These are phyloP conservation scores for Heteractis magnifica DNA, from an alignment of 92 coral and sea anemone species.

Conservation along the genomic window DNA sequence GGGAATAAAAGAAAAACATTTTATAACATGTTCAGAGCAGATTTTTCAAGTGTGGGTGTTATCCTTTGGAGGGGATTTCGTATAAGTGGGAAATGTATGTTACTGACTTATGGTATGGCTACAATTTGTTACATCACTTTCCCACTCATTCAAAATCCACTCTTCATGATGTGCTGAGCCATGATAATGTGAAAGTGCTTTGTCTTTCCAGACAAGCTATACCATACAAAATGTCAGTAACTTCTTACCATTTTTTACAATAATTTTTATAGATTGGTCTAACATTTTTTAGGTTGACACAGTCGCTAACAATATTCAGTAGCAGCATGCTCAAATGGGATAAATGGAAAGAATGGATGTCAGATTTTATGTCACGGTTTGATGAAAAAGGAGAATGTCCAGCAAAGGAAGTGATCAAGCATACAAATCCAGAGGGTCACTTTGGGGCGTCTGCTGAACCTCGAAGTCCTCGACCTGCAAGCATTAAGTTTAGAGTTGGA, in stretches of 20 bases:
- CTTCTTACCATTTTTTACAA: not conserved
- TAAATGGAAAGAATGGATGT: slow-evolving; percentile 71
- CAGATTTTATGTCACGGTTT: slow-evolving; percentile 54
- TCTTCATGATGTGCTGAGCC: too few relatives aligned
- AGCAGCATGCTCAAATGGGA: slow-evolving; percentile 69
- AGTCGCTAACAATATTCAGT: slow-evolving; percentile 56
- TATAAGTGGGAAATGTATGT: too few relatives aligned
- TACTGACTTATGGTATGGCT: too few relatives aligned
- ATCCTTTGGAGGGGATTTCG: too few relatives aligned
- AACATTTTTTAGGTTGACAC: slow-evolving; percentile 46
- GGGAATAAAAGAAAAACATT: too few relatives aligned
- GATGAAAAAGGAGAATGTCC: slow-evolving; percentile 90
- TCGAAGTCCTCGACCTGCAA: slow-evolving; percentile 67
- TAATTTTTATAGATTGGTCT: not conserved
- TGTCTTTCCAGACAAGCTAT: too few relatives aligned
- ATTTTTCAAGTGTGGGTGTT: too few relatives aligned
- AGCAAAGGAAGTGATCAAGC: slow-evolving; percentile 81
- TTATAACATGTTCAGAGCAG: too few relatives aligned
- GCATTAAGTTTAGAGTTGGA: slow-evolving; percentile 78
- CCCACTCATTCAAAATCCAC: too few relatives aligned
- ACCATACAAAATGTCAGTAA: not conserved
- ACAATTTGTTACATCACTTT: too few relatives aligned
- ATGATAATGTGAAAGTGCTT: too few relatives aligned
- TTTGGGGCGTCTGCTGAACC: slow-evolving; percentile 75
- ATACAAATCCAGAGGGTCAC: slow-evolving; percentile 66